Percentiles rank a stretch among this genome's conserved stretches.
Evolutionary conservation across 2,797 vertebrate species (phyloP).

Genomic region (Glossophaga mutica): DNA sequence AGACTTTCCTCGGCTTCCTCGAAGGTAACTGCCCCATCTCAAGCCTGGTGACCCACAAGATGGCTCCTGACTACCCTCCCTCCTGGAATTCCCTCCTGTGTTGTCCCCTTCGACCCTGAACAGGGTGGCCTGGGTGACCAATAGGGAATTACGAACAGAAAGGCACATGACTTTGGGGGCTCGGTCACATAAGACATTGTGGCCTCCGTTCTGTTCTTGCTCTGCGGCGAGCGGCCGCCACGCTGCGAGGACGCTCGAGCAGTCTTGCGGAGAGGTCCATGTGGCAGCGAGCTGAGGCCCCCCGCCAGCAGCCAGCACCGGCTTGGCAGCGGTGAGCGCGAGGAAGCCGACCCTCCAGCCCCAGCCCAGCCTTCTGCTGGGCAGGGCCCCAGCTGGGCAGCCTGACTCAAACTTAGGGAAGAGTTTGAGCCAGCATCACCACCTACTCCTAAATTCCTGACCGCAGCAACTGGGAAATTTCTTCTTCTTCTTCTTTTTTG

Average conservation of each 20-base stretch:
- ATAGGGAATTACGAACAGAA: background rate
- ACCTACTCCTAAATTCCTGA: background rate
- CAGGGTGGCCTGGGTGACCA: background rate
- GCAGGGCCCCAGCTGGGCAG: background rate
- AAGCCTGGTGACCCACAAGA: background rate
- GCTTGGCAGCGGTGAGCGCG: accelerated
- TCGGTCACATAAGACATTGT: accelerated
- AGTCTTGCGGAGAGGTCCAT: accelerated
- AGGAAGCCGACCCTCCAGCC: background rate
- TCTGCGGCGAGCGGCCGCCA: background rate
- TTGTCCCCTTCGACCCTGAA: background rate
- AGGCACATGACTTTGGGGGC: background rate
- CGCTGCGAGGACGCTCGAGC: background rate
- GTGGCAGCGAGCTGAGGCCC: background rate
- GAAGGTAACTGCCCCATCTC: background rate
- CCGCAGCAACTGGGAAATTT: background rate
- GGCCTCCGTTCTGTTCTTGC: background rate
- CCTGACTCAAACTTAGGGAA: background rate
- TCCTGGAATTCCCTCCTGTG: background rate
- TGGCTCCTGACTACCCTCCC: background rate
- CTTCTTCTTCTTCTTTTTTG: background rate
- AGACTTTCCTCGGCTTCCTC: background rate
- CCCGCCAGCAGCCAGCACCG: background rate
- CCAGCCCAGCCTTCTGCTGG: background rate
- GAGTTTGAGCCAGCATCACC: background rate